Evolutionary conservation across 2,888 invertebrate genomes (phyloP).

Genomic region (Dasysyrphus tricinctus): DNA sequence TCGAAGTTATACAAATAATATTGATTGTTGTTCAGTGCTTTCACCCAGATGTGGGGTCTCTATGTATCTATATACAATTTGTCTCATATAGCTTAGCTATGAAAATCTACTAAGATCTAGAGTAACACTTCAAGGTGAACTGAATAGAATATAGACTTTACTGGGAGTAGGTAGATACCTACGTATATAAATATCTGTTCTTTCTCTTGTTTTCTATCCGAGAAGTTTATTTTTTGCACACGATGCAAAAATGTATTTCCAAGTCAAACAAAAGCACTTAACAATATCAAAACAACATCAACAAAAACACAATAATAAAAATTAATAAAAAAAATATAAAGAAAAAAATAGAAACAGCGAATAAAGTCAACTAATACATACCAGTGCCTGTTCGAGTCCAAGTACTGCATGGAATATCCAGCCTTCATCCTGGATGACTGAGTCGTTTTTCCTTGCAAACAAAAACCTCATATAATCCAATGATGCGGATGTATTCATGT

Average conservation of each 20-base stretch:
- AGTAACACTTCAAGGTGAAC: constrained; percentile 61
- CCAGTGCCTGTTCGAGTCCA: constrained; percentile 80
- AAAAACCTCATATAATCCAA: constrained; percentile 81
- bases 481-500: constrained; percentile 80
- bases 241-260: constrained; percentile 31
- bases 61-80: background rate
- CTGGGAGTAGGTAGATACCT: background rate
- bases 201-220: background rate
- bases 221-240: constrained; percentile 34
- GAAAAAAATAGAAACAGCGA: constrained; percentile 6
- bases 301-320: background rate
- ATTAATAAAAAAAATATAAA: constrained; percentile 22
- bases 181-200: background rate
- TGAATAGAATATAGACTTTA: constrained; percentile 28
- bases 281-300: background rate
- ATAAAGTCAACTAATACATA: constrained; percentile 47
- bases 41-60: constrained; percentile 33
- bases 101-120: background rate
- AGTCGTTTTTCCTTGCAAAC: constrained; percentile 80
- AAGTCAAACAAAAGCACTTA: constrained; percentile 49
- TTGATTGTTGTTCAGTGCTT: constrained; percentile 57
- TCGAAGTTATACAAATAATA: constrained; percentile 7
- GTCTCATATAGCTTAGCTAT: background rate
- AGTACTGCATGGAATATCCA: constrained; percentile 81
- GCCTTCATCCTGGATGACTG: constrained; percentile 80